Percentiles rank a stretch among this genome's conserved stretches.
Conservation (phyloP, 2,113 vertebrate species). For the Thamnophis sirtalis region DNA sequence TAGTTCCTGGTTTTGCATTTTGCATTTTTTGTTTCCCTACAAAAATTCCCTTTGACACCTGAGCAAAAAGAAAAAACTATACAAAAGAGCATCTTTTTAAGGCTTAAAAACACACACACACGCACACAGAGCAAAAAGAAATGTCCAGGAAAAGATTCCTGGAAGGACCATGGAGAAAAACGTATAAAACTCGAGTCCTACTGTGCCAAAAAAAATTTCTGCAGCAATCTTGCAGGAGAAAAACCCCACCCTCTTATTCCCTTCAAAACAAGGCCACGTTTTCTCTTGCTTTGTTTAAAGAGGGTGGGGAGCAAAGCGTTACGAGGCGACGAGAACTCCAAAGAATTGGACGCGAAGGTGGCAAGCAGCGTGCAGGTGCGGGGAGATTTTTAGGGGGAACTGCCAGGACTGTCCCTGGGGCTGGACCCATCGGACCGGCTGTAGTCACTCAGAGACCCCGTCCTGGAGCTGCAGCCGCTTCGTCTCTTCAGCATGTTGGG, state of each 20-base stretch:
- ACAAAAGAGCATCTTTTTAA: conserved; percentile 44
- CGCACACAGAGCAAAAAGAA: neutral
- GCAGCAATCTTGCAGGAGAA: conserved; percentile 39
- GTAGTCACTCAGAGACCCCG: conserved; percentile 93
- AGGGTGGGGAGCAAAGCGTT: conserved; percentile 3
- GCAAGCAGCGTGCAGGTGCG: conserved; percentile 71
- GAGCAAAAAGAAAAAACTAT: conserved; percentile 66
- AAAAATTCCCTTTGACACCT: conserved; percentile 69
- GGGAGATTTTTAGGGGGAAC: conserved; percentile 87
- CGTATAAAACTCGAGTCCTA: conserved; percentile 47
- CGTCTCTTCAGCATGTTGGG: conserved; percentile 90
- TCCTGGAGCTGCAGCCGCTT: conserved; percentile 69
- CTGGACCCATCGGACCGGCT: conserved; percentile 95
- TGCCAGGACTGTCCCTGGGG: conserved; percentile 89
- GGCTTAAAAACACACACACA: neutral
- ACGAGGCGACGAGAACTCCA: conserved; percentile 40
- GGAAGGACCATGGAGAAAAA: conserved; percentile 11
- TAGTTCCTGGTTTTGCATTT: conserved; percentile 66
- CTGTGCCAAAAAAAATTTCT: conserved; percentile 8
- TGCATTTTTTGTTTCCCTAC: conserved; percentile 43
- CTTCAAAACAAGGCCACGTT: neutral
- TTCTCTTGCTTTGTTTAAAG: neutral
- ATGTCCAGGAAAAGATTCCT: conserved; percentile 48
- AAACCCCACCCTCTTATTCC: conserved; percentile 13
- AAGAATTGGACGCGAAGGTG: neutral